phyloP scores from a whole-genome alignment of 1,140 invertebrate species.

The Drosophila subpulchrella region DNA sequence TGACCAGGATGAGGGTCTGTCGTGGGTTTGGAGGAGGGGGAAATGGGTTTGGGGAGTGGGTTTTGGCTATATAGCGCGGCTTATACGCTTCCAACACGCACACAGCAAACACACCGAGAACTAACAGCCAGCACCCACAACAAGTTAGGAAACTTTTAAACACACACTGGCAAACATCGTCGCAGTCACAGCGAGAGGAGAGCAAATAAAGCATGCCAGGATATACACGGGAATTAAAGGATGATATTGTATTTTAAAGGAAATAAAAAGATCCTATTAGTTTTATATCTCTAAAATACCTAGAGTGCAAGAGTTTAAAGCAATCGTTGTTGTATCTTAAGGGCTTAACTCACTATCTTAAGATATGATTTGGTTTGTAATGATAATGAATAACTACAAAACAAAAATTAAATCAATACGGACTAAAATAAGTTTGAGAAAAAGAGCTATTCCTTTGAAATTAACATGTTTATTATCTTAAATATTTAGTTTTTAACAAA shows the following conservation, averaged over 20 bases:
- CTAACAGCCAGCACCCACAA: conserved; percentile 55
- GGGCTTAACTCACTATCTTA: no score
- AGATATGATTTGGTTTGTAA: no score
- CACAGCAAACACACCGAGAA: conserved; percentile 24
- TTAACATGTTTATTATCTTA: no score
- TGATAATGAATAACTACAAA: no score
- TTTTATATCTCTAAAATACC: not conserved
- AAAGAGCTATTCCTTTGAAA: no score
- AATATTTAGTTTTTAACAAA: no score
- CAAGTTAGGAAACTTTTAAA: conserved; percentile 71
- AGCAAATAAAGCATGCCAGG: conserved; percentile 62
- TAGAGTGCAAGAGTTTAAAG: not conserved
- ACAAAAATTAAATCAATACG: no score
- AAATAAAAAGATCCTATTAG: not conserved
- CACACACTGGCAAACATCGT: conserved; percentile 39
- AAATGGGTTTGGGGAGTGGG: not conserved
- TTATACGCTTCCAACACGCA: conserved; percentile 72
- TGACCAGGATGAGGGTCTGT: not conserved
- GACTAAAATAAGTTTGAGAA: no score
- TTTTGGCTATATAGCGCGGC: conserved; percentile 25
- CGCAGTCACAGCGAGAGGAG: conserved; percentile 36
- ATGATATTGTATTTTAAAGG: not conserved
- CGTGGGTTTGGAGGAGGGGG: not conserved
- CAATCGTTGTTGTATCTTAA: no score
- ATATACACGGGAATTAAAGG: conserved; percentile 8